These are phyloP conservation scores for Drosophila demipolita DNA, from an alignment of 2,888 invertebrate species.

Conservation along the genomic window DNA sequence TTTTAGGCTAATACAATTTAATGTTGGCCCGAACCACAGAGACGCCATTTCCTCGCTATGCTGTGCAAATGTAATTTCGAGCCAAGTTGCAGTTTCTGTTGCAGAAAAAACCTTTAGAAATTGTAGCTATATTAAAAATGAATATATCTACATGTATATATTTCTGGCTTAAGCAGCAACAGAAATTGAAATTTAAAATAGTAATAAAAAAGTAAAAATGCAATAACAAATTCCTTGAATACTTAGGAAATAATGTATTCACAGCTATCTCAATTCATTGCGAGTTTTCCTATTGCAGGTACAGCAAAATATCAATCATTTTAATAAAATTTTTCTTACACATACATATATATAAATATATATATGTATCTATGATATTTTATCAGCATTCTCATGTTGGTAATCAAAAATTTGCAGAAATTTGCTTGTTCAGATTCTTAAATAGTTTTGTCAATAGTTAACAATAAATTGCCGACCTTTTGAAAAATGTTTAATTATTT, in stretches of 20 bases:
- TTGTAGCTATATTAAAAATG: constrained; percentile 1
- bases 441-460: constrained; percentile 1
- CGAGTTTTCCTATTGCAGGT: constrained; percentile 8
- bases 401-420: too few relatives aligned
- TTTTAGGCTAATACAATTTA: constrained; percentile 71
- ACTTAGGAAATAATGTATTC: constrained; percentile 14
- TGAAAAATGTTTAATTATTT: background rate
- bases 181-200: constrained; percentile 23
- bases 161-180: background rate
- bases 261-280: constrained; percentile 26
- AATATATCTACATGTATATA: background rate
- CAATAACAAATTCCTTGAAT: constrained; percentile 15
- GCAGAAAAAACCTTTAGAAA: constrained; percentile 24
- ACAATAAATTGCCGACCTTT: background rate
- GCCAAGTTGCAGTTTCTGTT: constrained; percentile 37
- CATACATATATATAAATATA: background rate
- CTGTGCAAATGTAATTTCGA: constrained; percentile 65
- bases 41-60: background rate
- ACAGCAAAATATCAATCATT: background rate
- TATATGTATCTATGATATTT: background rate
- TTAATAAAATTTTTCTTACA: background rate
- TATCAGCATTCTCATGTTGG: background rate
- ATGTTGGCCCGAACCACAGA: constrained; percentile 42
- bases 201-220: constrained; percentile 1
- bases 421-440: background rate